A percentile compares a stretch with the other conserved stretches of the same genome.
Evolutionary conservation across 2,888 invertebrate genomes (phyloP).

Genomic region (Opisthograptis luteolata): DNA sequence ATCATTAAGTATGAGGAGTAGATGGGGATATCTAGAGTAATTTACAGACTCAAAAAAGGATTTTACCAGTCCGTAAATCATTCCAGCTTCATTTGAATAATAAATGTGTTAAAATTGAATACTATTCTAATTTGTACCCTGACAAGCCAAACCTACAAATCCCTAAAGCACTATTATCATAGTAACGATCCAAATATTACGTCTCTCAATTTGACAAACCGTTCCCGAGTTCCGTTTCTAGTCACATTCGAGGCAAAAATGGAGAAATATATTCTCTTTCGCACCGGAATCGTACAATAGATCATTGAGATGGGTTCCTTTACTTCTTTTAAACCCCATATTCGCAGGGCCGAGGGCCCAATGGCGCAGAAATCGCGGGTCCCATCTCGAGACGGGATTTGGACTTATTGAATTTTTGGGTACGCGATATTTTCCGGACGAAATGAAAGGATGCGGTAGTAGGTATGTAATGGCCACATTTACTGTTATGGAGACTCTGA

Average conservation of each 20-base stretch:
- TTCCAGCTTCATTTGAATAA: too few relatives aligned
- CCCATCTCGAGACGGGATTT: slow-evolving; percentile 53
- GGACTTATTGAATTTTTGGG: slow-evolving; percentile 59
- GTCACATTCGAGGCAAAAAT: slow-evolving; percentile 28
- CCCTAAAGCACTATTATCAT: slow-evolving; percentile 6
- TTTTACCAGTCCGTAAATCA: too few relatives aligned
- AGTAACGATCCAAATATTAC: slow-evolving; percentile 18
- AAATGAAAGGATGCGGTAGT: slow-evolving; percentile 47
- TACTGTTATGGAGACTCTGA: slow-evolving; percentile 27
- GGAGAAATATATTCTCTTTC: slow-evolving; percentile 64
- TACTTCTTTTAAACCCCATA: slow-evolving; percentile 45
- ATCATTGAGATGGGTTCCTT: slow-evolving; percentile 52
- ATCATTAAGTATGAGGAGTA: too few relatives aligned
- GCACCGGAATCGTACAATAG: slow-evolving; percentile 57
- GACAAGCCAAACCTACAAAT: slow-evolving; percentile 14
- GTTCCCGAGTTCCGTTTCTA: slow-evolving; percentile 21
- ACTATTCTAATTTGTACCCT: too few relatives aligned
- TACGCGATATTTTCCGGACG: slow-evolving; percentile 51
- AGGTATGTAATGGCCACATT: slow-evolving; percentile 48
- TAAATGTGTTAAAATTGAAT: too few relatives aligned
- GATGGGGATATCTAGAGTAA: too few relatives aligned
- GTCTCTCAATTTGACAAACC: slow-evolving; percentile 32
- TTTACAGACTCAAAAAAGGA: background rate
- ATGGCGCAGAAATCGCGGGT: slow-evolving; percentile 60
- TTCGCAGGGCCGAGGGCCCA: slow-evolving; percentile 50